Percentiles rank a stretch among this genome's conserved stretches.
Conservation (phyloP, 2,888 invertebrate species). For the Drosophila pegasa region DNA sequence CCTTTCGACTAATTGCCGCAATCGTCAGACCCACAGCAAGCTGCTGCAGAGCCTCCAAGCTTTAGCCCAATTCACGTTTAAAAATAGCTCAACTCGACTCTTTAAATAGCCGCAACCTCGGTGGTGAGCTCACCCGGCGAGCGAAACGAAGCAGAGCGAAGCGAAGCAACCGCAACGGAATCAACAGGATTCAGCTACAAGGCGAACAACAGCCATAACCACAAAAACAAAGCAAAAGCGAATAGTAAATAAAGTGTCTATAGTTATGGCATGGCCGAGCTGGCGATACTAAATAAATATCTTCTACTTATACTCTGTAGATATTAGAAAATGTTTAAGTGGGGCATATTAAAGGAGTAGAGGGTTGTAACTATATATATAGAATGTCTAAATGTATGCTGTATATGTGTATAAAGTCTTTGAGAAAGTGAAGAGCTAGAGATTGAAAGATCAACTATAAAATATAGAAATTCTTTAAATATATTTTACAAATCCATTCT, state of each 20-base stretch:
- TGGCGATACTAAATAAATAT: constrained; percentile 4
- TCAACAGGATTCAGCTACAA: constrained; percentile 43
- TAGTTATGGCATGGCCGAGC: not conserved
- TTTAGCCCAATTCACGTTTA: constrained; percentile 14
- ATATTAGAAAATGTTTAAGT: not conserved
- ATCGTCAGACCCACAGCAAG: constrained; percentile 31
- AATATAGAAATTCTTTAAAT: no score
- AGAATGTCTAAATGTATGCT: no score
- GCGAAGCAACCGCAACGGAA: not conserved
- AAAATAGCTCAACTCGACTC: constrained; percentile 36
- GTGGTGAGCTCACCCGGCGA: constrained; percentile 47
- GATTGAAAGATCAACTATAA: no score
- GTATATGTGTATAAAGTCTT: not conserved
- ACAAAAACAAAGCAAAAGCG: constrained; percentile 8
- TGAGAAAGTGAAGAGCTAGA: not conserved
- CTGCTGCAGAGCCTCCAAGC: not conserved
- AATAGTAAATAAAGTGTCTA: constrained; percentile 16
- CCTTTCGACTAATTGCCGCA: constrained; percentile 68
- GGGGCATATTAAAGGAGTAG: not conserved
- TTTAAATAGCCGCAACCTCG: constrained; percentile 32
- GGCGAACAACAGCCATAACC: constrained; percentile 5
- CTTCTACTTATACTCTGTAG: not conserved
- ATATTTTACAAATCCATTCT: no score
- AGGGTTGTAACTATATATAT: no score
- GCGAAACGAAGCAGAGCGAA: no score